phyloP scores from a whole-genome alignment of 30 jellyfish, hydroid and myxozoan genomes.

The Aurelia sp. region DNA sequence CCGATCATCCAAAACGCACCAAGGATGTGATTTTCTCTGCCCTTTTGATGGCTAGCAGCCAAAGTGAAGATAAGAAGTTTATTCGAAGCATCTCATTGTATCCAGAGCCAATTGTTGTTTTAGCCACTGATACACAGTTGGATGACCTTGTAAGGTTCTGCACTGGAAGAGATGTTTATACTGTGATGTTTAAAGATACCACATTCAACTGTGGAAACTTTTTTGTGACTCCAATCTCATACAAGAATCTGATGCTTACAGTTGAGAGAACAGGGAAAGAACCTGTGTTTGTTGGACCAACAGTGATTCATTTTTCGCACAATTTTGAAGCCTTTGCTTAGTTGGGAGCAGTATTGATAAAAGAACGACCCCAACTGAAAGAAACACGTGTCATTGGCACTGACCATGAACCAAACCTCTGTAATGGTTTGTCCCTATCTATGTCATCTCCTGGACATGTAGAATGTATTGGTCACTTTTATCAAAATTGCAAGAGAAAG shows the following conservation, averaged over 20 bases:
- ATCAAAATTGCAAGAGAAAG: neutral
- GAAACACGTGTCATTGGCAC: conserved; percentile 10
- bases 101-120: too few relatives aligned
- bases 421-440: neutral
- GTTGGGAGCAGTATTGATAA: neutral
- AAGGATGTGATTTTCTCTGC: conserved; percentile 11
- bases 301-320: too few relatives aligned
- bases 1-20: neutral
- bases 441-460: conserved; percentile 8
- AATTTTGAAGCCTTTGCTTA: neutral
- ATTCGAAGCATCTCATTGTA: neutral
- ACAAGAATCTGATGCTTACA: neutral
- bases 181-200: too few relatives aligned
- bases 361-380: conserved; percentile 1
- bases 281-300: conserved; percentile 6
- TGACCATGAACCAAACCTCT: conserved; percentile 7
- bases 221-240: conserved; percentile 1
- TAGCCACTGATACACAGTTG: too few relatives aligned
- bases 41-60: conserved; percentile 2
- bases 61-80: neutral
- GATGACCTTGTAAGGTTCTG: too few relatives aligned
- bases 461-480: neutral
- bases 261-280: neutral
- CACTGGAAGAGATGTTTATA: too few relatives aligned
- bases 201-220: neutral